These are phyloP conservation scores for Aethina tumida DNA, from an alignment of 1,140 invertebrate genomes.

Conservation along the genomic window DNA sequence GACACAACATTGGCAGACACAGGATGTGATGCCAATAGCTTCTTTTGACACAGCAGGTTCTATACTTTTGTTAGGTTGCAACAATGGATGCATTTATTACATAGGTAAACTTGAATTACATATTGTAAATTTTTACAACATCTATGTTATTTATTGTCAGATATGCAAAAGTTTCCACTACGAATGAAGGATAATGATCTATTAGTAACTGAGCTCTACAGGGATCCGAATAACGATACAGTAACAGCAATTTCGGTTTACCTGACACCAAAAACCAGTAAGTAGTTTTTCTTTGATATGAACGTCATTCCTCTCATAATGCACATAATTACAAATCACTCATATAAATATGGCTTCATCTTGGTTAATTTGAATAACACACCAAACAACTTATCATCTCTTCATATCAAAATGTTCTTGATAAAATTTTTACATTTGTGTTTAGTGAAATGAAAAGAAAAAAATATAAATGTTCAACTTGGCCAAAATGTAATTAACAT, in stretches of 20 bases:
- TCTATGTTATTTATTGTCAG: conserved; percentile 43
- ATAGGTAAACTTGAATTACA: conserved; percentile 56
- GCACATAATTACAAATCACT: no score
- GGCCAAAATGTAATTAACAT: no score
- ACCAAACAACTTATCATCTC: no score
- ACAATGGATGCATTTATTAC: conserved; percentile 95
- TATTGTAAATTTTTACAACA: conserved; percentile 5
- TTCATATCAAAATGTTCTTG: no score
- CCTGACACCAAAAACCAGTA: conserved; percentile 94
- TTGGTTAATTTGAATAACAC: no score
- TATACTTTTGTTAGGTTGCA: conserved; percentile 87
- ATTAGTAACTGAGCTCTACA: conserved; percentile 91
- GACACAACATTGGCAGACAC: conserved; percentile 96
- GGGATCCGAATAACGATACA: conserved; percentile 86
- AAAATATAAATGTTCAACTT: no score
- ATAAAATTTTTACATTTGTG: no score
- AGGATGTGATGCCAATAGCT: conserved; percentile 88
- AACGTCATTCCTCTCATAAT: no score
- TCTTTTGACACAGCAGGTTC: conserved; percentile 95
- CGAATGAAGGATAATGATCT: conserved; percentile 99
- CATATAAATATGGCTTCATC: no score
- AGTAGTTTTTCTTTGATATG: no score
- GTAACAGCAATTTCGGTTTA: conserved; percentile 99
- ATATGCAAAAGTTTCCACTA: conserved; percentile 99
- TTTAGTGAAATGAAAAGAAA: no score